A percentile compares a stretch with the other conserved stretches of the same genome.
Evolutionary conservation across 2,888 invertebrate species (phyloP).

Genomic region (Leptura quadrifasciata): DNA sequence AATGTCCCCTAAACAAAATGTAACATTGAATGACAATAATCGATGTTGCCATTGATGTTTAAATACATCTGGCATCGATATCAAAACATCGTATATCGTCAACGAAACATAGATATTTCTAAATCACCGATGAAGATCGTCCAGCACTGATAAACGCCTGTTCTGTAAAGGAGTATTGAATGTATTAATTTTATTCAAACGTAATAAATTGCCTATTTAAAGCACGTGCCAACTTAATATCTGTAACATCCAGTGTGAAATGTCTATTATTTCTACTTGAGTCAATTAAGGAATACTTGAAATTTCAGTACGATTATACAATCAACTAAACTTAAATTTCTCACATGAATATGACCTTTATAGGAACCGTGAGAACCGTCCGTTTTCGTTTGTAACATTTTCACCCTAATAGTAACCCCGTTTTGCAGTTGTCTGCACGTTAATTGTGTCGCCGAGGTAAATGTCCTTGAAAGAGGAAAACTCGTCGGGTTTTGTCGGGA

Average conservation of each 20-base stretch:
- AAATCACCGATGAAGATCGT: no score
- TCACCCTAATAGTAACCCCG: constrained; percentile 35
- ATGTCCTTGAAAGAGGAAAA: constrained; percentile 30
- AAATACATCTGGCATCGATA: no score
- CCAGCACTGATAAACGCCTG: no score
- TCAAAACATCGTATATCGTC: no score
- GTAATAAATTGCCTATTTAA: not conserved
- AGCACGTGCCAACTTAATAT: not conserved
- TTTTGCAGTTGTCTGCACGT: constrained; percentile 31
- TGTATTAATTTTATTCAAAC: no score
- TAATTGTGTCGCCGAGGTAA: constrained; percentile 39
- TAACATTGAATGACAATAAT: no score
- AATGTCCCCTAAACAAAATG: no score
- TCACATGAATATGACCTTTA: constrained; percentile 28
- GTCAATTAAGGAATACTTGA: constrained; percentile 30
- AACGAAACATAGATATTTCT: no score
- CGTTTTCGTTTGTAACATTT: constrained; percentile 21
- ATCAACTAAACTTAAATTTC: not conserved
- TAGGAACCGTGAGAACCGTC: constrained; percentile 5
- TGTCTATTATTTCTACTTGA: not conserved
- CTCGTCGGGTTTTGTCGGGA: constrained; percentile 15
- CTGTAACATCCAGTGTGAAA: not conserved
- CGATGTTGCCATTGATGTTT: no score
- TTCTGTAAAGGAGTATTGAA: no score
- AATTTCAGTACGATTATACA: constrained; percentile 13